Base-by-base conservation (phyloP, 2,797 vertebrate genomes). In the Fistularia commersonii region DNA sequence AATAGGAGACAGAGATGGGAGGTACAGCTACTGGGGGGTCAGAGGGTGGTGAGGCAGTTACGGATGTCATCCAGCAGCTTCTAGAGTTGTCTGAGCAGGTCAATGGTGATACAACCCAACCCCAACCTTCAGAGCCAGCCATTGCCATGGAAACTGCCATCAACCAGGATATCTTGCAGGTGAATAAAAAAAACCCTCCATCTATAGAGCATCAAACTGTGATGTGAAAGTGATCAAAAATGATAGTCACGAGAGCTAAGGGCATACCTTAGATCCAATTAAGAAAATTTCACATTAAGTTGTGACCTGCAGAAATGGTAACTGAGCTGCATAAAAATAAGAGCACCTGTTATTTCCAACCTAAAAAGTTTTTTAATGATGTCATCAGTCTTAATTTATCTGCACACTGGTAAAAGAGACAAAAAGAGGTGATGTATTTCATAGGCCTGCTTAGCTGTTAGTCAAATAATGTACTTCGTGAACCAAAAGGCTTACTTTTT, bases 91-190 rank as follows among this genome's bases (percentile, higher is more conserved):
- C 97, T 0, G 97, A 99, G 70, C 96, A 95, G 13, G 92, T 94
- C 74, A 90, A 92, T 0, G 91, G 87, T 38, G 97, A 97, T 75
- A 81, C 90, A 1, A 72, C 80, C 23, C 95, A 91, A 32, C 76
- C 91, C 5, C 90, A 92, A 6, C 92, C 90, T 32, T 73, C 93
- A 5, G 89, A 90, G 62, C 93, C 92, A 11, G 81, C 91, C 5
- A 91, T 99, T n/a, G 77, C 83, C 77, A 94, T 99, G 82, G 91
- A 96, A 8, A 91, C 94, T 23, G 92, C 93, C 57, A 92, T 99
- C 74, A 99, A 93, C 74, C 94, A 94, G 84, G 97, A 99, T 83
- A 99, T 99, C 81, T 81, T 99, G 23, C 97, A 99, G 93, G 97
- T 98, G 80, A 68, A 66, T 44, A 3, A 47, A 13, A 1, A 13